These are phyloP conservation scores for Trochalopteron elliotii DNA, from an alignment of 2,113 vertebrate species.

Conservation along the genomic window DNA sequence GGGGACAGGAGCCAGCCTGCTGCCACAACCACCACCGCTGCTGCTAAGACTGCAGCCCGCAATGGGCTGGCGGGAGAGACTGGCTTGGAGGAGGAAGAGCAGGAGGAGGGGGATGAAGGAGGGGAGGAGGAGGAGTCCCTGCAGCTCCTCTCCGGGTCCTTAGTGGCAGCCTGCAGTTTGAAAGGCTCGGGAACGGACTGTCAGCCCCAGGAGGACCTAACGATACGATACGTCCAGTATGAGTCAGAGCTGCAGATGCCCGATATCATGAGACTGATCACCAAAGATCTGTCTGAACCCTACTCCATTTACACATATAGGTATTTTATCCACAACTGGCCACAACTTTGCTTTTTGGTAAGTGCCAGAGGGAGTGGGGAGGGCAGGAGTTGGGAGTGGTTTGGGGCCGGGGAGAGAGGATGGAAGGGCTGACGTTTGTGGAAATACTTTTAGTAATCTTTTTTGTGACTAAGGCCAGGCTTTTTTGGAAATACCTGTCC, in stretches of 20 bases:
- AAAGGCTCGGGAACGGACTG: conserved; percentile 74
- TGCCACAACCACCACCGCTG: conserved; percentile 49
- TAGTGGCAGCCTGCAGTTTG: conserved; percentile 74
- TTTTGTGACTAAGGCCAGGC: background rate
- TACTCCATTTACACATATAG: conserved; percentile 99
- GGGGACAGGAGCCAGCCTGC: conserved; percentile 53
- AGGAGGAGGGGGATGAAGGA: conserved; percentile 65
- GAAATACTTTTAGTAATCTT: background rate
- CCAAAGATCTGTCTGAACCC: conserved; percentile 99
- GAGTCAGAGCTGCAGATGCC: conserved; percentile 99
- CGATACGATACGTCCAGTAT: conserved; percentile 95
- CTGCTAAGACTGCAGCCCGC: conserved; percentile 70
- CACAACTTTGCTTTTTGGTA: conserved; percentile 99
- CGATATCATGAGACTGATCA: conserved; percentile 99
- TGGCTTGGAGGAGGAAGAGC: conserved; percentile 61
- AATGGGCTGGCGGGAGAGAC: conserved; percentile 76
- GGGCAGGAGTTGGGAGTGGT: conserved; percentile 27
- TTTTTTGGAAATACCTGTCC: background rate
- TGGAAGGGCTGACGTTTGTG: background rate
- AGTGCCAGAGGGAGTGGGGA: conserved; percentile 70
- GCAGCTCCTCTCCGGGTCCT: conserved; percentile 70
- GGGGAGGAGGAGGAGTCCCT: conserved; percentile 62
- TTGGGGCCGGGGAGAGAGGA: background rate
- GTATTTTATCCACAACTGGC: conserved; percentile 99
- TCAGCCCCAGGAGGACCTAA: conserved; percentile 78